Base-by-base conservation (phyloP, 2,888 invertebrate genomes). In the Orthosia gothica region DNA sequence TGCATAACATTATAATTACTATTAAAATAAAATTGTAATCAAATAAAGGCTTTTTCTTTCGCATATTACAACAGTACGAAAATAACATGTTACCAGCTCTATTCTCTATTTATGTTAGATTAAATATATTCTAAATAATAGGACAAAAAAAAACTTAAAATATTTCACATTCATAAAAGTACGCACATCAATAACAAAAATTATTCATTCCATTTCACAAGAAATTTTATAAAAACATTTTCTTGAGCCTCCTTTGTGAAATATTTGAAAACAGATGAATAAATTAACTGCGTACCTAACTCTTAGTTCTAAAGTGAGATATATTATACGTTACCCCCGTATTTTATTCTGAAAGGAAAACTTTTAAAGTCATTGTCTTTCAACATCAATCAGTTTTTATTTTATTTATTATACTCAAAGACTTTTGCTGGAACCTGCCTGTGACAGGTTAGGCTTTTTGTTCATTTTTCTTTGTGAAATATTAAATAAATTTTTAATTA, bases 371-470 rank as follows among this genome's bases (percentile, higher is more conserved):
- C 76, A 80, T 84, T 73, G 76, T 72, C 52, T 81, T 63, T n/a
- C 16, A 76, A 77, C 74, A 84, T 82, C 84, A 82, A 84, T 81
- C 81, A 81, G 70, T 62, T 82, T 77, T 82, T 81, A 64, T 76
- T 57, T 73, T 76, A 71, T 65, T 75, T 80, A 67, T 68, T 57
- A 40, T 40, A 50, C 67, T 65, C 61, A 52, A 70, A 69, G 57
- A 66, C 20, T 68, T 67, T 64, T 40, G 23, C 15, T 57, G 52
- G 49, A 57, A 20, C n/a, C 55, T 82, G 73, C 45, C 67, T 3
- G 20, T 23, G 67, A 47, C 73, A 73, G 79, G 18, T 62, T 18
- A 49, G 58, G 9, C 0, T 59, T 76, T 72, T 59, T 76, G 52
- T 45, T 54, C 52, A 16, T n/a, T 71, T 65, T 54, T 11, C 40